Conservation (phyloP, 1,140 invertebrate species). For the Cydia pomonella region DNA sequence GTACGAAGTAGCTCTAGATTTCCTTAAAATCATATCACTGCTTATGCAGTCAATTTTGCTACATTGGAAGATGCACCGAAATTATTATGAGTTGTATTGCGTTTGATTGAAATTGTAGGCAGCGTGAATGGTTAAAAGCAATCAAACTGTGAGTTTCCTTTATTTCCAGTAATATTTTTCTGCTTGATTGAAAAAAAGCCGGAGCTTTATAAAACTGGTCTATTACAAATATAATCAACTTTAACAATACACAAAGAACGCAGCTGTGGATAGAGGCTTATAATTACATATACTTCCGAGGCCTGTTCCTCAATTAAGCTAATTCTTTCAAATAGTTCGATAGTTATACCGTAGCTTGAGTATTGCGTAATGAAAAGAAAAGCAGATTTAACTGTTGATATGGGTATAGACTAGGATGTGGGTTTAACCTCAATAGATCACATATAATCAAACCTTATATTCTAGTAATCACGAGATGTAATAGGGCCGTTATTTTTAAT, state of each 20-base stretch:
- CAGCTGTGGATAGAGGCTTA: background rate
- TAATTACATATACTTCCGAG: background rate
- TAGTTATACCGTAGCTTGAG: background rate
- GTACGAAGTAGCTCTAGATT: background rate
- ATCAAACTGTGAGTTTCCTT: background rate
- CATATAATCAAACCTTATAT: too few species aligned
- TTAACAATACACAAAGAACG: background rate
- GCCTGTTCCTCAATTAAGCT: constrained; percentile 16
- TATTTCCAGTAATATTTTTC: background rate
- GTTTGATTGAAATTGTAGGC: background rate
- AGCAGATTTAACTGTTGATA: background rate
- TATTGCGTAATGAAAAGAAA: background rate
- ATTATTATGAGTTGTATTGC: background rate
- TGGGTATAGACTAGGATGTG: too few species aligned
- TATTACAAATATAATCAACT: background rate
- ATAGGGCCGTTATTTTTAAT: too few species aligned
- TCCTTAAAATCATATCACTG: background rate
- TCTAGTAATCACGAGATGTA: too few species aligned
- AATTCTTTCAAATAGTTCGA: background rate
- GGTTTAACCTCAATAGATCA: too few species aligned
- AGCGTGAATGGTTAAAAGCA: background rate
- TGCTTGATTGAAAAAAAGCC: background rate
- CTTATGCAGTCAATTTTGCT: background rate
- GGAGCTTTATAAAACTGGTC: background rate
- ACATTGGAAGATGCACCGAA: background rate